Evolutionary conservation across 2,888 invertebrate species (phyloP), one percentile per base, ranked within the genome.

Genomic region (Silvanus unidentatus): DNA sequence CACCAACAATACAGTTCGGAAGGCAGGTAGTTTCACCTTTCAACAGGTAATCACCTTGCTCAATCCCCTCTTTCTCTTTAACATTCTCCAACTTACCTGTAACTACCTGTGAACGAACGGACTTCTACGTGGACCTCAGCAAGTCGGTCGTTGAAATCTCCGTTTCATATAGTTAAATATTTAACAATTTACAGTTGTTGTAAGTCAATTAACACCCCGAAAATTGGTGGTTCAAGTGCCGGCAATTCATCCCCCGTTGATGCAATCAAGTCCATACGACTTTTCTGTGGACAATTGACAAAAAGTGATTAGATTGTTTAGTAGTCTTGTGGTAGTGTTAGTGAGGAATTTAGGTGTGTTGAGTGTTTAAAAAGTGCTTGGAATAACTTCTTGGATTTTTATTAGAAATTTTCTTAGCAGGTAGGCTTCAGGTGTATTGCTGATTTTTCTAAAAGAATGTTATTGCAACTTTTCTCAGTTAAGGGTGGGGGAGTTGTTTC

Each of bases 31-130:
- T 12, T 37, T 13, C 37, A 37, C 37, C 37, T 37, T 37, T 9
- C n/a, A n/a, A 16, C 14, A 4, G 37, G 2, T 15, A 22, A 27
- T 13, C 14, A 22, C 39, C 28, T 39, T 22, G 39, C 27, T 6
- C n/a, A 15, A 13, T 16, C 37, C 42, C 44, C 52, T 52, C 53
- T 47, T 48, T 52, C 50, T 35, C 36, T 35, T 44, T 30, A 47
- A 52, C 57, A 53, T 58, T 58, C 57, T 58, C 57, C 50, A 49
- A 53, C 49, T 50, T 58, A 58, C 57, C 57, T 56, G 57, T 53
- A 37, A 52, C 54, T 58, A 56, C 55, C 57, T 58, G 57, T 53
- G 49, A 56, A 55, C 47, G 48, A 44, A 44, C 50, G 48, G 47
- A 52, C 37, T 37, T 37, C 57, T 58, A 58, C 57, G 57, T 58